Conservation (phyloP, 2,888 invertebrate species). For the Drosophila formosana region DNA sequence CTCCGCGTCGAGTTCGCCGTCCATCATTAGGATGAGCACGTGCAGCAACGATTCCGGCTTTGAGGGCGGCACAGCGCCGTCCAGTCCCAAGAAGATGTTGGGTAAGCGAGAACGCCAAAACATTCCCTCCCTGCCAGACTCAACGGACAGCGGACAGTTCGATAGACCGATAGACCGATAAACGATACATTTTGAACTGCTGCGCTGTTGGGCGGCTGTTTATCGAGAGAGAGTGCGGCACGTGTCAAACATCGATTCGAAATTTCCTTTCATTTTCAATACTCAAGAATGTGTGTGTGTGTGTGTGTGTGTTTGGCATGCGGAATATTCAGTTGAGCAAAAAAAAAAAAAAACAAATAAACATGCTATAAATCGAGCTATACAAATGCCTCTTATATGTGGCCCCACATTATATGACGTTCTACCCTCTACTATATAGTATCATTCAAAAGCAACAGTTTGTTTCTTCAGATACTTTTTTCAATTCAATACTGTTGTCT, state of each 20-base stretch:
- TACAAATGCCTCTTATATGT: conserved; percentile 38
- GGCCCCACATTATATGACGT: conserved; percentile 27
- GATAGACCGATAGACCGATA: conserved; percentile 6
- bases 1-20: conserved; percentile 66
- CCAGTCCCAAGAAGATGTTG: conserved; percentile 88
- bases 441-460: background rate
- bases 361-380: conserved; percentile 53
- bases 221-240: background rate
- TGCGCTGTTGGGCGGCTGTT: conserved; percentile 2
- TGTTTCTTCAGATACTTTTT: conserved; percentile 1
- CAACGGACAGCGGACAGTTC: background rate
- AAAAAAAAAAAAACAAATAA: conserved; percentile 52
- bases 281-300: conserved; percentile 7
- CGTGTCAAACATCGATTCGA: conserved; percentile 24
- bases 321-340: conserved; percentile 51
- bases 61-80: conserved; percentile 89
- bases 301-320: conserved; percentile 25
- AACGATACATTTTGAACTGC: conserved; percentile 4
- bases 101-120: conserved; percentile 78
- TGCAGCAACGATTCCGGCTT: conserved; percentile 95
- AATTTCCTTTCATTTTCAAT: conserved; percentile 61
- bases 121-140: no score
- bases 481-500: background rate
- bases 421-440: conserved; percentile 8
- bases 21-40: conserved; percentile 88